Percentiles rank a stretch among this genome's conserved stretches.
Conservation (phyloP, 2,888 invertebrate species). For the Watsonalla cultraria region DNA sequence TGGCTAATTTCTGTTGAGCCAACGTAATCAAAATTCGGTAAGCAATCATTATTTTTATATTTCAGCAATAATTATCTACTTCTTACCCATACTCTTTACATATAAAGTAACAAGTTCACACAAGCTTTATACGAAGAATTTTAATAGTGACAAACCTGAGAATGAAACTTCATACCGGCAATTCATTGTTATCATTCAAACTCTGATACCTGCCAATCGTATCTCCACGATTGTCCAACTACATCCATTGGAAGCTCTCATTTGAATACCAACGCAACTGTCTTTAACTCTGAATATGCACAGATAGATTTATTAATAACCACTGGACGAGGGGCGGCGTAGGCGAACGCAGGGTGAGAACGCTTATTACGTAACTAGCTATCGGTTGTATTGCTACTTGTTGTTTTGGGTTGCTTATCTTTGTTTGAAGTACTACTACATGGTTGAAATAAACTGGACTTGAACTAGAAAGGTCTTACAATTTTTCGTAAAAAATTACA, state of each 20-base stretch:
- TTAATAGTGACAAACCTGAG: no score
- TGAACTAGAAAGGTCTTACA: no score
- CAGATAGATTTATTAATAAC: constrained; percentile 78
- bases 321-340: constrained; percentile 35
- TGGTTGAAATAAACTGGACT: no score
- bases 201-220: neutral
- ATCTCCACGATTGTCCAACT: constrained; percentile 22
- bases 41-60: no score
- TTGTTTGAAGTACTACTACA: neutral
- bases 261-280: constrained; percentile 53
- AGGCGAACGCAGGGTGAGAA: constrained; percentile 15
- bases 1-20: no score
- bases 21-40: no score
- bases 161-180: neutral
- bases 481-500: no score
- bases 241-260: constrained; percentile 17
- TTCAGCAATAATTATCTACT: no score
- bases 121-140: no score
- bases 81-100: no score
- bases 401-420: neutral
- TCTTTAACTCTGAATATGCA: constrained; percentile 68
- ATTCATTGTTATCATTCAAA: neutral
- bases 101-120: no score
- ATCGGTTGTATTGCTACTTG: neutral
- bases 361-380: neutral